Conservation (phyloP, 1,140 invertebrate genomes). For the Physella acuta region DNA sequence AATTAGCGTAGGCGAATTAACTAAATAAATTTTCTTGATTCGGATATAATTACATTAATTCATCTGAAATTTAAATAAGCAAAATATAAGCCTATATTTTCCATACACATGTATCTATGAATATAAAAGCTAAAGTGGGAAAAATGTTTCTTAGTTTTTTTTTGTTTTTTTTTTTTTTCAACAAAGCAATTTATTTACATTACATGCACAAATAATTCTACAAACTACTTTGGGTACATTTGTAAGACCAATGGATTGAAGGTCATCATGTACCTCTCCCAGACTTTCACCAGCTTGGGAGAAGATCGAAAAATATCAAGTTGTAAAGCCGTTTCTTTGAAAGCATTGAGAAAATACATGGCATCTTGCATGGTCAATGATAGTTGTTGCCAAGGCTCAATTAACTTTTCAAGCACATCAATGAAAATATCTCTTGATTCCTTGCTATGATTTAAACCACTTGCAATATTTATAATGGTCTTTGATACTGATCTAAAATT, state of each 20-base stretch:
- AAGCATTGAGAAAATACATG: slow-evolving; percentile 71
- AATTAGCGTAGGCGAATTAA: too few species aligned
- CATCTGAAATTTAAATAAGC: too few species aligned
- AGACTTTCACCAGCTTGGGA: slow-evolving; percentile 64
- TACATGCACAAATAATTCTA: too few species aligned
- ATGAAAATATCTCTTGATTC: slow-evolving; percentile 72
- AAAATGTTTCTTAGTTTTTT: too few species aligned
- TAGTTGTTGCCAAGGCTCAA: slow-evolving; percentile 64
- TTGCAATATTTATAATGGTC: slow-evolving; percentile 79
- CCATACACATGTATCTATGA: too few species aligned
- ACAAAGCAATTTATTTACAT: too few species aligned
- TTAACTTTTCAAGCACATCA: slow-evolving; percentile 63
- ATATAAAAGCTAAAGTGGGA: too few species aligned
- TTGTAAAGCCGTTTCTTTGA: slow-evolving; percentile 66
- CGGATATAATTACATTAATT: too few species aligned
- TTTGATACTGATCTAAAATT: slow-evolving; percentile 71
- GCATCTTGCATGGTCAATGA: slow-evolving; percentile 74
- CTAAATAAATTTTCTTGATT: too few species aligned
- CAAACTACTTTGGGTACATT: slow-evolving; percentile 71
- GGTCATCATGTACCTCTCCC: slow-evolving; percentile 84
- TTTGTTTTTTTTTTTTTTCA: too few species aligned
- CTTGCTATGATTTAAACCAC: slow-evolving; percentile 80
- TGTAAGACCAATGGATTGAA: slow-evolving; percentile 76
- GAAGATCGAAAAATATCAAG: slow-evolving; percentile 44
- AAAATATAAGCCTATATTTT: too few species aligned